Base-by-base conservation (phyloP, 2,888 invertebrate genomes). In the Dolichopus griseipennis region DNA sequence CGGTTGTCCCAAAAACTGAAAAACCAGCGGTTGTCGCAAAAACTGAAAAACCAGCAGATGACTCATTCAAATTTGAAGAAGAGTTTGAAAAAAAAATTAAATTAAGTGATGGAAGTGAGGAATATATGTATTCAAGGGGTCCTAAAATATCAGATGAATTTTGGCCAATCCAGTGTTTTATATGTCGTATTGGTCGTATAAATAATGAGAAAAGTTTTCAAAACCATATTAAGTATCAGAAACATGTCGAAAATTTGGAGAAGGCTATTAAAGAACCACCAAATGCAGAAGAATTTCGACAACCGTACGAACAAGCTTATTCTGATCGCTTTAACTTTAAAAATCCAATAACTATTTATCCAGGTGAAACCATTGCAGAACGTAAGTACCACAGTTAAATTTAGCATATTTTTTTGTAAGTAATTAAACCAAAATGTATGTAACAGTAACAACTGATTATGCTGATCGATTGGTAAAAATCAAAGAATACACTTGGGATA, bases 91-190 rank as follows among this genome's bases (percentile, higher is more conserved):
- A 52, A n/a, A 69, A 70, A 65, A 66, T 68, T 1, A 69, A 67
- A 21, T 63, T 71, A 37, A 63, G 61, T 18, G 69, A 70, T 62
- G 71, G 41, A 2, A 43, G 43, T n/a, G 68, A 69, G 63, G 61
- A 18, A 20, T 64, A 63, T 63, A n/a, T 70, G 4, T 71, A 69
- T 15, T 70, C 71, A 0, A 63, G 68, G 4, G 71, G 71, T 9
- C 71, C 71, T 3, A 71, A 71, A 61, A 69, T 69, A 21, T 66
- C 68, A 10, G 69, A 71, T 7, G 68, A 67, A 27, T 65, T 52
- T 12, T 71, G 71, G 71, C 71, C 71, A 34, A 61, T 71, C 0
- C 70, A 69, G 63, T 71, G 71, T 64, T 70, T 70, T 65, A 64
- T 70, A 34, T 71, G 71, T 61, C 67, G 68, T 12, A 37, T 68